Base-by-base conservation (phyloP, 2,888 invertebrate genomes). In the Ethmia dodecea region DNA sequence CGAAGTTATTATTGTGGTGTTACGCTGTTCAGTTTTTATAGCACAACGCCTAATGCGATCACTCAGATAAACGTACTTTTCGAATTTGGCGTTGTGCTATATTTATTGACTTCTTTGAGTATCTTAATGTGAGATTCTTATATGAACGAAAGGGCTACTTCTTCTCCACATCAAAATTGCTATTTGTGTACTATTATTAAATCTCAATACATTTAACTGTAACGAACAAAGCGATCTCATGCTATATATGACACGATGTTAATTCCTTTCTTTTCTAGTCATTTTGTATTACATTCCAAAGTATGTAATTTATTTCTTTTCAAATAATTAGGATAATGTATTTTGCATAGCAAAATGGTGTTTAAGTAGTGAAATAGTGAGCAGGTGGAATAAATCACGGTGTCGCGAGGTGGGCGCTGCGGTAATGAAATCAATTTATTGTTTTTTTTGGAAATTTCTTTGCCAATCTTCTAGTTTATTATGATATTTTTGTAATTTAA, bases 271-370 rank as follows among this genome's bases (percentile, higher is more conserved):
- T 68, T 75, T 68, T 84, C 83, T 84, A 84, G 84, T 84, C 83
- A 83, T 73, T 72, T 76, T 72, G 52, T 74, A 58, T 75, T 67
- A 78, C 84, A 84, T 84, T 86, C 83, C 84, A 79, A 78, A 74
- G 75, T 69, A 56, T 73, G 60, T 76, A 66, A 60, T 64, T 65
- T 68, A 61, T 68, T 73, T 71, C 55, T 68, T 70, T 66, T 64
- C 52, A 55, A 65, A 61, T 68, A 61, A 62, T 57, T 76, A 77
- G 75, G 69, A 56, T 78, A 76, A 74, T 67, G 71, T 78, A 78
- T 80, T 84, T 84, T 84, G 84, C 84, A 84, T 78, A 83, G 84
- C 84, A 84, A 83, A 84, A 80, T 76, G 61, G 57, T 72, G 69
- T 83, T 76, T 72, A 60, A 50, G 73, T 81, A 76, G 72, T 60